Conservation (phyloP, 2,888 invertebrate species). For the Tachina grossa region DNA sequence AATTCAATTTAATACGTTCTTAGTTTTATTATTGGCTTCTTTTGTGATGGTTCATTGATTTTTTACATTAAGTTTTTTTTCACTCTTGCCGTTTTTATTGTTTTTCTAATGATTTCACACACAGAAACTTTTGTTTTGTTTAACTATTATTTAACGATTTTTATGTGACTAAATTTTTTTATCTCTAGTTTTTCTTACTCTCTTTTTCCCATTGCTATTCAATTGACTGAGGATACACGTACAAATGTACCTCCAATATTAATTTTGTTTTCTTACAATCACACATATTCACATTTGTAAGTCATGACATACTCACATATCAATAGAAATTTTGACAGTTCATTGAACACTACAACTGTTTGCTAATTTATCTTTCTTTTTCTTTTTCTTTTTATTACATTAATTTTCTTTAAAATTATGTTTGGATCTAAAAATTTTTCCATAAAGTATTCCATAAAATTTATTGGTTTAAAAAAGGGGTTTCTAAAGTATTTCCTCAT, state of each 20-base stretch:
- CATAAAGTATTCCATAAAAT: not conserved
- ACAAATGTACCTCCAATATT: constrained; percentile 45
- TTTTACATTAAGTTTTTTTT: constrained; percentile 40
- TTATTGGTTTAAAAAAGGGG: too few relatives aligned
- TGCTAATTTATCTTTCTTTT: constrained; percentile 22
- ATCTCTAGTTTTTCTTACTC: not conserved
- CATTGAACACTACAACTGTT: constrained; percentile 48
- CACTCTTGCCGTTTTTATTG: constrained; percentile 31
- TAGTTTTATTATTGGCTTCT: constrained; percentile 46
- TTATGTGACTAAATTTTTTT: constrained; percentile 59
- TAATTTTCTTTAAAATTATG: constrained; percentile 14
- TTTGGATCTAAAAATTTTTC: constrained; percentile 13
- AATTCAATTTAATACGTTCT: constrained; percentile 25
- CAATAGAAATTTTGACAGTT: constrained; percentile 53
- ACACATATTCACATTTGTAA: not conserved
- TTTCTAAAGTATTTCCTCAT: too few relatives aligned
- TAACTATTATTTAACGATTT: constrained; percentile 53
- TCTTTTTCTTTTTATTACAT: constrained; percentile 21
- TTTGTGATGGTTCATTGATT: constrained; percentile 59
- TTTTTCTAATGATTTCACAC: constrained; percentile 56
- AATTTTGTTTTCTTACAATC: not conserved
- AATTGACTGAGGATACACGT: constrained; percentile 51
- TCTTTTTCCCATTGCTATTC: constrained; percentile 48
- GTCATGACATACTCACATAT: not conserved
- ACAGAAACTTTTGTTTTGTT: constrained; percentile 28